A percentile compares a stretch with the other conserved stretches of the same genome.
These are phyloP conservation scores for Ceryle rudis DNA, from an alignment of 2,797 vertebrate species.

Conservation along the genomic window DNA sequence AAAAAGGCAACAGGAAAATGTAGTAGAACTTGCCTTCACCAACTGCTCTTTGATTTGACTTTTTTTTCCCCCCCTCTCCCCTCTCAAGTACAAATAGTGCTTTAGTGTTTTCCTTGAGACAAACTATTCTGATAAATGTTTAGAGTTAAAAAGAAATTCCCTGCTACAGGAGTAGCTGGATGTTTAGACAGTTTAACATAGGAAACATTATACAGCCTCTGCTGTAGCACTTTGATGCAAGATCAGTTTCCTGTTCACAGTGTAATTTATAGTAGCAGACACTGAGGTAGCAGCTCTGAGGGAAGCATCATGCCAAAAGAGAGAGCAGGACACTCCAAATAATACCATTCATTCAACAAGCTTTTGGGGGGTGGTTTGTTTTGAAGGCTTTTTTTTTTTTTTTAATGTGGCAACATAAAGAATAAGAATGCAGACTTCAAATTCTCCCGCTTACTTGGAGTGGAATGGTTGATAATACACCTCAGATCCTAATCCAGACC, in stretches of 20 bases:
- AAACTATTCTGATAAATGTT: conserved; percentile 39
- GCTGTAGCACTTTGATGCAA: conserved; percentile 1
- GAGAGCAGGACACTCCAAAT: not conserved
- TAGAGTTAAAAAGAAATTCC: conserved; percentile 14
- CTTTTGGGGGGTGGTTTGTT: not conserved
- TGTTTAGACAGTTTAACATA: conserved; percentile 9
- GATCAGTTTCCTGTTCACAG: not conserved
- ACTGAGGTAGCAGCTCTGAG: not conserved
- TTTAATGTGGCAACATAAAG: not conserved
- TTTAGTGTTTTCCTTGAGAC: conserved; percentile 16
- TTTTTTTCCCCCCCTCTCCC: not conserved
- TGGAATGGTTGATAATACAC: not conserved
- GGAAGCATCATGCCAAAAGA: not conserved
- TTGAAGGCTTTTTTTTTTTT: not conserved
- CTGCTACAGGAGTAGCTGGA: not conserved
- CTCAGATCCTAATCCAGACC: not conserved
- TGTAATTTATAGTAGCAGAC: not conserved
- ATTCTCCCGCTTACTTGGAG: not conserved
- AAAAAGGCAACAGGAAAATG: not conserved
- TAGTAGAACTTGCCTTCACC: not conserved
- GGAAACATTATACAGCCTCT: not conserved
- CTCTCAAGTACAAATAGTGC: not conserved
- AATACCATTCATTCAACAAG: not conserved
- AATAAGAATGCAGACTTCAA: not conserved
- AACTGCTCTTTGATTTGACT: not conserved